Base-by-base conservation (phyloP, 2,888 invertebrate species). In the Acanthopleura granulata region DNA sequence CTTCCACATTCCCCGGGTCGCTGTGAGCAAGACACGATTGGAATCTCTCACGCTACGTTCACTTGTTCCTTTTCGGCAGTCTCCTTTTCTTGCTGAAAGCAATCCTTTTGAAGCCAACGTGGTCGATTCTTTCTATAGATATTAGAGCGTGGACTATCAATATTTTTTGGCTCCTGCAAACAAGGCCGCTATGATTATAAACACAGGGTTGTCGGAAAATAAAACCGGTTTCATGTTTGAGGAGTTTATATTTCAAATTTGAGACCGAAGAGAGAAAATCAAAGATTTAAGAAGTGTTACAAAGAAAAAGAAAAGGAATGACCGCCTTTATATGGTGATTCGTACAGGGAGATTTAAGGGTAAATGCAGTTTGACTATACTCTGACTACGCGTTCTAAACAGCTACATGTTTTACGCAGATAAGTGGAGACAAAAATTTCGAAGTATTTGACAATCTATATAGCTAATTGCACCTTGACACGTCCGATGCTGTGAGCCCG, bases 221-320 rank as follows among this genome's bases (percentile, higher is more conserved):
- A 57, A 57, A 57, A 18, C 18, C 57, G 12, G 6, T n/a, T 57
- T 57, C 3, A 57, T 57, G 12, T 57, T 57, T 57, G 22, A 57
- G 12, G n/a, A 57, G 57, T 22, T 18, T 57, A 57, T 57, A 57
- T n/a, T 57, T 57, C 57, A 57, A 57, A 57, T 57, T 57, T 57
- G 22, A 22, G n/a, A 57, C 22, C 1, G 57, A 12, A 57, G n/a
- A 57, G n/a, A 57, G 1, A 18, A 57, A 57, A n/a, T n/a, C 22
- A 57, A 57, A 57, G 57, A 6, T 57, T n/a, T 22, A 22, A 57
- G 57, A 18, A 57, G 1, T 57, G 18, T 18, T 57, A 4, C 18
- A 14, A 18, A 15, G 14, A 51, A 51, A 57, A 57, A 22, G 12
- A 57, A n/a, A 3, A 22, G 12, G 40, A 40, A 9, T 9, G 40